Percentiles rank a stretch among this genome's conserved stretches.
Evolutionary conservation across 1,140 invertebrate genomes (phyloP).

Genomic region (Pseudomyrmex cubaensis): DNA sequence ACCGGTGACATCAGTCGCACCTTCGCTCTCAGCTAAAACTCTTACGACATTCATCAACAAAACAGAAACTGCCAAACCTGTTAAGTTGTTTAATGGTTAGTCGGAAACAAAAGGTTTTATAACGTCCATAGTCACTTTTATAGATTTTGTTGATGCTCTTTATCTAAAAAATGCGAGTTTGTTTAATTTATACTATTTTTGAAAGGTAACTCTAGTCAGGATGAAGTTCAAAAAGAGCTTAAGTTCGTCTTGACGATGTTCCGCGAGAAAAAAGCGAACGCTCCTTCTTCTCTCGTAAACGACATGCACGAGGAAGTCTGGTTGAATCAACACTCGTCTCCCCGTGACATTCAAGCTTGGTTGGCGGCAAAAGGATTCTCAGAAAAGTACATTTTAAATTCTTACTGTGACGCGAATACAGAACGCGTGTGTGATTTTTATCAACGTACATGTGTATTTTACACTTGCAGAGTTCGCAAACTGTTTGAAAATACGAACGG

Average conservation of each 20-base stretch:
- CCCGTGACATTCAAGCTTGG: slow-evolving; percentile 91
- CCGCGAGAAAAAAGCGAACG: slow-evolving; percentile 85
- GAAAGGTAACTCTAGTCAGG: slow-evolving; percentile 77
- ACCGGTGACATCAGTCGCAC: neutral
- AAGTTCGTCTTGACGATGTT: slow-evolving; percentile 88
- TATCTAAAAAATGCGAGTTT: neutral
- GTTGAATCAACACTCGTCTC: slow-evolving; percentile 88
- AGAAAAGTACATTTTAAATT: slow-evolving; percentile 78
- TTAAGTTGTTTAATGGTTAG: slow-evolving; percentile 64
- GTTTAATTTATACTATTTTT: slow-evolving; percentile 53
- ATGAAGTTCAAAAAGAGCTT: slow-evolving; percentile 90
- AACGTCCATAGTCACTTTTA: neutral
- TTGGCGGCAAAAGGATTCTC: slow-evolving; percentile 91
- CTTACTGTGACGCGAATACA: neutral
- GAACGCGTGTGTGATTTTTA: neutral
- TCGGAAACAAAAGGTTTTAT: slow-evolving; percentile 20
- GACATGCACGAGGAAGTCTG: slow-evolving; percentile 85
- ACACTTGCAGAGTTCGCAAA: slow-evolving; percentile 85
- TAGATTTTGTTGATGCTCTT: neutral
- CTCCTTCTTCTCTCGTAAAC: slow-evolving; percentile 84
- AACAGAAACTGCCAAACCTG: slow-evolving; percentile 66
- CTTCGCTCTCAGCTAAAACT: slow-evolving; percentile 72
- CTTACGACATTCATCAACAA: slow-evolving; percentile 61
- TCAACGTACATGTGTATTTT: neutral
- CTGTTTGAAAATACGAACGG: slow-evolving; percentile 89